Conservation (phyloP, 2,113 vertebrate genomes). For the Blennius ocellaris region DNA sequence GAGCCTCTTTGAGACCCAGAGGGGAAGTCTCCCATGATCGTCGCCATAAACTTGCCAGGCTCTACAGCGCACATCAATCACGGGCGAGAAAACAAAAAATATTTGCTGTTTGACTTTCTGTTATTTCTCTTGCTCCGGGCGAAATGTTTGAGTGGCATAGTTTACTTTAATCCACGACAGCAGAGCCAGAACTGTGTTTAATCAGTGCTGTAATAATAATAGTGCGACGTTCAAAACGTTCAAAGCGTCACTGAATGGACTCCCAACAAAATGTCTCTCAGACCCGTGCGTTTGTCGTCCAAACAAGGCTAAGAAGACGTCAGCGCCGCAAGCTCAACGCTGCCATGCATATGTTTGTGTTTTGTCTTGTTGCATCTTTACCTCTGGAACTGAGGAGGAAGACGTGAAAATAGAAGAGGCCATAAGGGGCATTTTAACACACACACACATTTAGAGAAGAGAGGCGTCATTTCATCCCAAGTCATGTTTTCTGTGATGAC, state of each 20-base stretch:
- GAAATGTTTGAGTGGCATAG: slow-evolving; percentile 37
- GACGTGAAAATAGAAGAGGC: neutral
- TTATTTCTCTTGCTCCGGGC: slow-evolving; percentile 38
- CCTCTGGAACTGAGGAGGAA: neutral
- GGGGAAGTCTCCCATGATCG: slow-evolving; percentile 37
- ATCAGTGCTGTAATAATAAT: slow-evolving; percentile 20
- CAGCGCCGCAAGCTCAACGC: slow-evolving; percentile 12
- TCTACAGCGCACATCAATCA: slow-evolving; percentile 20
- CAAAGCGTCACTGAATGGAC: slow-evolving; percentile 20
- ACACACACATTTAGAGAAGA: neutral
- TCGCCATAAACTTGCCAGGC: slow-evolving; percentile 41
- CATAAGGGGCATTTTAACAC: neutral
- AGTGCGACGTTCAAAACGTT: slow-evolving; percentile 23
- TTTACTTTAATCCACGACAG: slow-evolving; percentile 34
- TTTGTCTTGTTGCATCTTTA: too few relatives aligned
- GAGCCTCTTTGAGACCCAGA: slow-evolving; percentile 26
- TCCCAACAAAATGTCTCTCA: slow-evolving; percentile 27
- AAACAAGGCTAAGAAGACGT: slow-evolving; percentile 1
- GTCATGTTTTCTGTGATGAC: neutral
- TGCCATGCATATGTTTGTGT: neutral
- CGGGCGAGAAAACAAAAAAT: slow-evolving; percentile 17
- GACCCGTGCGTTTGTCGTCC: slow-evolving; percentile 10
- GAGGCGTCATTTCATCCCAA: neutral
- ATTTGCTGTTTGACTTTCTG: slow-evolving; percentile 27
- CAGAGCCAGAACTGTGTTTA: slow-evolving; percentile 43